Evolutionary conservation across 2,113 vertebrate species (phyloP), one percentile per base, ranked within the genome.

Genomic region (Excalfactoria chinensis): DNA sequence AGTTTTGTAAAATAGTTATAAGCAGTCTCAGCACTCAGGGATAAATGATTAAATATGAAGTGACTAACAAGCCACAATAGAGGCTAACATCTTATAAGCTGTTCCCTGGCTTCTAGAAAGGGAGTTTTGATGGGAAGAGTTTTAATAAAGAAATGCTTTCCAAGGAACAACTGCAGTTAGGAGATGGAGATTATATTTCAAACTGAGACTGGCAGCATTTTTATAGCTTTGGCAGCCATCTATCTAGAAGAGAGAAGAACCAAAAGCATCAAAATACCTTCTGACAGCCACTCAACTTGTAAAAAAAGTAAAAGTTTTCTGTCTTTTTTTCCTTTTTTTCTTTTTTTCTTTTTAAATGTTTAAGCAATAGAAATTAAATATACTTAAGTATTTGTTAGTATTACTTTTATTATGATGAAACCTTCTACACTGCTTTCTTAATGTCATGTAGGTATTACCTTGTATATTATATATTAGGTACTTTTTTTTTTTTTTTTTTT

Each of bases 311-410:
- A 3, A 86, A 59, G 8, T 72, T 40, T 53, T 71, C 13, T 13
- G 9, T 13, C 22, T 34, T n/a, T 22, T 32, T 68, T 59, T 26
- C 6, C 2, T 16, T 53, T 53, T 21, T 63, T 64, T 44, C 28
- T 15, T 10, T 48, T 22, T 8, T 6, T 48, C 22, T 3, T 32
- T 72, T 69, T 44, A 11, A 35, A 44, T 18, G 28, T 1, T 3
- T 81, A 49, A 4, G 34, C 35, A 60, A 41, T 30, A 62, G 5
- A 73, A 78, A 66, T 51, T 32, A 28, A 21, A 78, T 62, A 46
- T 28, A 28, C 17, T 40, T 55, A 16, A 35, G 5, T 4, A 1
- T 20, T 58, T 48, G 3, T 60, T 60, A 1, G 0, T 20, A 16
- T 62, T 79, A 60, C 21, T 37, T 73, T 41, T 35, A 41, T 35